Percentiles rank a stretch among this genome's conserved stretches.
Conservation (phyloP, 2,888 invertebrate genomes). For the Phragmatobia fuliginosa region DNA sequence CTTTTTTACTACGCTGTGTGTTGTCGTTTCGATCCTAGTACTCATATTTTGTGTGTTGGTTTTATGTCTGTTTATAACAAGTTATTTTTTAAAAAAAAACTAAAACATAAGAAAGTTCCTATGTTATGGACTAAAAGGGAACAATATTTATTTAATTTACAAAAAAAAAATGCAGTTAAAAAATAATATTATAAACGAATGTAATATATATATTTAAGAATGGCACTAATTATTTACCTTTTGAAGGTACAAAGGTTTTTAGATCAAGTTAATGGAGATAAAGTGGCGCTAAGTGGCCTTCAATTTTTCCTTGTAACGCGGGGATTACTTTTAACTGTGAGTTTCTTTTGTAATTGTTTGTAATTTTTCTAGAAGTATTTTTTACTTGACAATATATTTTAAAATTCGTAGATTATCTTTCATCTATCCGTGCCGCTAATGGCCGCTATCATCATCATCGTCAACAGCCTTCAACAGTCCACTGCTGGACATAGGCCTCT, state of each 20-base stretch:
- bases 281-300: slow-evolving; percentile 84
- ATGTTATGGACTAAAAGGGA: background rate
- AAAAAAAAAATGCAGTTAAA: background rate
- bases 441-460: too few relatives aligned
- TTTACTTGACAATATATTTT: too few relatives aligned
- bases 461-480: too few relatives aligned
- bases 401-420: too few relatives aligned
- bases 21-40: background rate
- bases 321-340: slow-evolving; percentile 85
- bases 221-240: slow-evolving; percentile 30
- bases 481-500: too few relatives aligned
- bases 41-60: too few relatives aligned
- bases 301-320: slow-evolving; percentile 87
- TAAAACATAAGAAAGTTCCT: too few relatives aligned
- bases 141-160: background rate
- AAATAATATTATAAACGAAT: background rate
- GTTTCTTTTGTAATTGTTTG: slow-evolving; percentile 36
- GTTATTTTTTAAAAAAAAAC: too few relatives aligned
- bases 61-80: too few relatives aligned
- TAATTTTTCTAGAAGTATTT: too few relatives aligned
- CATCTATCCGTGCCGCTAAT: too few relatives aligned
- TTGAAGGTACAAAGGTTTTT: slow-evolving; percentile 88
- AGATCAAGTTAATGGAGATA: slow-evolving; percentile 88
- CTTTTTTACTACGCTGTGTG: background rate
- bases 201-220: background rate